Evolutionary conservation across 1,140 invertebrate genomes (phyloP).

Genomic region (Trichonephila inaurata): DNA sequence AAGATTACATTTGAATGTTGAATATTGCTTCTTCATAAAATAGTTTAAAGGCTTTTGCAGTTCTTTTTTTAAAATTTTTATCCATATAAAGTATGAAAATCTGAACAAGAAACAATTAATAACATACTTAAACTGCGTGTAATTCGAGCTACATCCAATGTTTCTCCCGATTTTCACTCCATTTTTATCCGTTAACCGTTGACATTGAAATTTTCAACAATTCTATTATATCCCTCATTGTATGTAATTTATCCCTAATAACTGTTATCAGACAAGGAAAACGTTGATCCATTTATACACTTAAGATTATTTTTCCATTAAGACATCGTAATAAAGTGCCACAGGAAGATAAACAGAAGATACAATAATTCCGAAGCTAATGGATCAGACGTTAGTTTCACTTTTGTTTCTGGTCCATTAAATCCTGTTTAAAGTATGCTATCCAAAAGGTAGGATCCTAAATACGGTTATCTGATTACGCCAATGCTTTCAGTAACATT

Average conservation of each 20-base stretch:
- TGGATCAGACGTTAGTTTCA: not conserved
- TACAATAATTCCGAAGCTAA: slow-evolving; percentile 22
- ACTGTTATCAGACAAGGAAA: slow-evolving; percentile 1
- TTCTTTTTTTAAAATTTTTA: too few relatives aligned
- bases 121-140: too few relatives aligned
- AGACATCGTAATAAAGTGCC: slow-evolving; percentile 11
- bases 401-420: slow-evolving; percentile 29
- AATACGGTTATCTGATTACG: slow-evolving; percentile 50
- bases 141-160: too few relatives aligned
- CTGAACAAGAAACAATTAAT: too few relatives aligned
- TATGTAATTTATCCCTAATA: slow-evolving; percentile 1
- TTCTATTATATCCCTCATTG: not conserved
- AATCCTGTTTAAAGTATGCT: slow-evolving; percentile 13
- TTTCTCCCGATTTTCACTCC: not conserved
- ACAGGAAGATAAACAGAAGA: slow-evolving; percentile 4
- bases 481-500: not conserved
- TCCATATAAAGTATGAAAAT: too few relatives aligned
- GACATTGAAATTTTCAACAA: not conserved
- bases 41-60: too few relatives aligned
- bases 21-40: too few relatives aligned
- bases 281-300: not conserved
- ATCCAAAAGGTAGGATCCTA: slow-evolving; percentile 1
- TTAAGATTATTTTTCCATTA: slow-evolving; percentile 40
- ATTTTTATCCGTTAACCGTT: not conserved
- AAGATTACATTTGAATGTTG: too few relatives aligned